A percentile compares a stretch with the other conserved stretches of the same genome.
Evolutionary conservation across 2,888 invertebrate species (phyloP).

Genomic region (Drosophila borealis): DNA sequence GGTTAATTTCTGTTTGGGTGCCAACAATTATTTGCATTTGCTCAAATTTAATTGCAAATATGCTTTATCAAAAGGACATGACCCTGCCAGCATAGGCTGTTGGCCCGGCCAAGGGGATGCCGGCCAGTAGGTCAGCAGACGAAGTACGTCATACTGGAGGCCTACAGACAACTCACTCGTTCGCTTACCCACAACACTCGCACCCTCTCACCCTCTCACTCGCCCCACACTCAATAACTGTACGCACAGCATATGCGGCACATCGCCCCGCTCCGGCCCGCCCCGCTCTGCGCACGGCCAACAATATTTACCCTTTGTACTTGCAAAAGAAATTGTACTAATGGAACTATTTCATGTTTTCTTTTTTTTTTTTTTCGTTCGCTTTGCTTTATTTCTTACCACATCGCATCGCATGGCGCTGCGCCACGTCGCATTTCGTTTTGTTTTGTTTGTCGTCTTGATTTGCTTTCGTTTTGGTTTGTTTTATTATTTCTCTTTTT

Average conservation of each 20-base stretch:
- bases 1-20: slow-evolving; percentile 64
- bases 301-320: slow-evolving; percentile 82
- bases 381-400: slow-evolving; percentile 8
- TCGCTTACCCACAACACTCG: neutral
- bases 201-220: neutral
- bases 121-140: slow-evolving; percentile 50
- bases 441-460: slow-evolving; percentile 74
- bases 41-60: slow-evolving; percentile 62
- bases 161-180: slow-evolving; percentile 11
- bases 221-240: slow-evolving; percentile 20
- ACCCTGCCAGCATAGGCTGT: neutral
- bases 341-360: slow-evolving; percentile 83
- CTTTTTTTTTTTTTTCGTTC: slow-evolving; percentile 32
- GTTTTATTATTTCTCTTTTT: slow-evolving; percentile 17
- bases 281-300: neutral
- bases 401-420: slow-evolving; percentile 3
- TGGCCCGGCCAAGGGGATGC: neutral
- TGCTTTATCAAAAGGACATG: slow-evolving; percentile 9
- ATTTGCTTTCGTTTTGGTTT: slow-evolving; percentile 64
- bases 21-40: slow-evolving; percentile 64
- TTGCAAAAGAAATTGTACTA: slow-evolving; percentile 84
- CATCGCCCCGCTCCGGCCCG: neutral
- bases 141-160: neutral
- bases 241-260: slow-evolving; percentile 37
- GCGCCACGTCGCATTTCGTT: slow-evolving; percentile 58